phyloP scores from a whole-genome alignment of 2,888 invertebrate species.

The Ennomos fuscantarius region DNA sequence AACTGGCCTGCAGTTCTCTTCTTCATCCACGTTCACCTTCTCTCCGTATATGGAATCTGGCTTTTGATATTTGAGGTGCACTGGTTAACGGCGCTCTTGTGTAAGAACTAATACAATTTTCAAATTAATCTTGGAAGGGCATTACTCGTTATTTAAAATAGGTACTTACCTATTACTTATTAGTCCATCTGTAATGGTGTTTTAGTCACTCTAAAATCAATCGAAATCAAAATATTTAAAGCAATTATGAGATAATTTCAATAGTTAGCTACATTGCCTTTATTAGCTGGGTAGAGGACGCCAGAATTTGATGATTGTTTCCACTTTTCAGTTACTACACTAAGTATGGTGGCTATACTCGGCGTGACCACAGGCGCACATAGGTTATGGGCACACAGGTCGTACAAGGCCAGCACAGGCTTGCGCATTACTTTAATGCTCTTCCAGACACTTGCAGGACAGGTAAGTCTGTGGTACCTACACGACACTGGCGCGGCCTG shows the following conservation, averaged over 20 bases:
- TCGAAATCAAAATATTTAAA: no score
- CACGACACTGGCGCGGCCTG: no score
- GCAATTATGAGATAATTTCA: no score
- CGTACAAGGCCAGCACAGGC: conserved; percentile 90
- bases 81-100: conserved; percentile 86
- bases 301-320: conserved; percentile 35
- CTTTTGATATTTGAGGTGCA: conserved; percentile 85
- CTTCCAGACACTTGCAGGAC: conserved; percentile 94
- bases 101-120: conserved; percentile 74
- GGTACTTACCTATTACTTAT: no score
- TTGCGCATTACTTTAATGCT: conserved; percentile 91
- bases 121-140: no score
- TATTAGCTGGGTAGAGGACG: no score
- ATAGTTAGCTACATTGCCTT: no score
- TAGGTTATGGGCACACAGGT: conserved; percentile 95
- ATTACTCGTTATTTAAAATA: no score
- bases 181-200: no score
- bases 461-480: conserved; percentile 84
- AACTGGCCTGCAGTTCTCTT: conserved; percentile 90
- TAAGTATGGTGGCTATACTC: conserved; percentile 87
- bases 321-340: conserved; percentile 84
- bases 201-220: no score
- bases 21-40: conserved; percentile 89
- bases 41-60: conserved; percentile 88
- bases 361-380: conserved; percentile 97